Base-by-base conservation (phyloP, 1,140 invertebrate genomes). In the Lepidotrigona ventralis region DNA sequence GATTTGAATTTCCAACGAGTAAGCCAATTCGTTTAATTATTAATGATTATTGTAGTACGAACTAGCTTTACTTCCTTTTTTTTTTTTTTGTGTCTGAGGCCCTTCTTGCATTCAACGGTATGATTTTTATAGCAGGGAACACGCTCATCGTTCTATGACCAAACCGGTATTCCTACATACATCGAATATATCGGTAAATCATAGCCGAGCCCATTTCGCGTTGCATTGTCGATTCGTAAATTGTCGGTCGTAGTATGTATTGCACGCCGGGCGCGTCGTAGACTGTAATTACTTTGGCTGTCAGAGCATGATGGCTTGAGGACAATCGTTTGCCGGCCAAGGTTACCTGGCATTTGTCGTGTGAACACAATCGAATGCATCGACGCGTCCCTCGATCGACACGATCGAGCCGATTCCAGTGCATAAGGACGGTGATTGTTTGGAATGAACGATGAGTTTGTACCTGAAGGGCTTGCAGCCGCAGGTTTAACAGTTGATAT, bases 131-230 rank as follows among this genome's bases (percentile, higher is more conserved):
- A 14, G 63, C n/a, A 2, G 9, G 63, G n/a, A 15, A 33, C 53
- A 39, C 58, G 79, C n/a, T 75, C 46, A 46, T 75, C 64, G 64
- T 70, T n/a, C 21, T 12, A 33, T 8, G n/a, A 19, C 26, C 29
- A 39, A 46, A 19, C 29, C 29, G 64, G 39, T 46, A 46, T 46
- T 12, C 23, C 23, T 12, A 23, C 58, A 23, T 64, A 26, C n/a
- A 78, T 68, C n/a, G 74, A n/a, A n/a, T 77, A 17, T 72, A 56
- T 80, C 68, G 54, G 33, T 81, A 64, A 81, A 81, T 73, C 79
- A 81, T 73, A 63, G 39, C 79, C 79, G 29, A 54, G 56, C 77
- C 66, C 46, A 39, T 70, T 46, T 53, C 66, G n/a, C 54, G 33
- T 58, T 14, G 26, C 19, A 64, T 73, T 33, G 51, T 73, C 56